Conservation (phyloP, 2,797 vertebrate genomes). For the Pseudochromis fuscus region DNA sequence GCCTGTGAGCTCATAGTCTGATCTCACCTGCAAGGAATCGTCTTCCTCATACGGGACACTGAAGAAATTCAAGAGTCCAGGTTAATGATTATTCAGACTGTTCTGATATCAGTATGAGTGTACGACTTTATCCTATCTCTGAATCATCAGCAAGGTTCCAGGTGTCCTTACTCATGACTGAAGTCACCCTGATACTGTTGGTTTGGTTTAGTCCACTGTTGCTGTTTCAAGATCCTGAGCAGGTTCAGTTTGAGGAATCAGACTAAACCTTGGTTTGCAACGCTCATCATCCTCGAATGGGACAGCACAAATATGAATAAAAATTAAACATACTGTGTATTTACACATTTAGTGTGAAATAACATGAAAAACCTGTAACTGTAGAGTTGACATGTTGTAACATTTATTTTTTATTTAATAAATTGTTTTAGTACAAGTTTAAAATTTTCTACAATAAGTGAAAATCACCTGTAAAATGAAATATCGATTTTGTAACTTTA, state of each 20-base stretch:
- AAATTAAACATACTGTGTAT: no score
- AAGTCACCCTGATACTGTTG: neutral
- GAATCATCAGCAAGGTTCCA: neutral
- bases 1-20: neutral
- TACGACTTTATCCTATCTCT: neutral
- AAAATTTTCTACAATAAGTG: no score
- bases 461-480: no score
- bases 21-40: neutral
- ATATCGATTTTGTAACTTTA: no score
- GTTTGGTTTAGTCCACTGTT: neutral
- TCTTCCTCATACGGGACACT: neutral
- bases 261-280: neutral
- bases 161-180: neutral
- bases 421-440: no score
- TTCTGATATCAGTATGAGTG: conserved; percentile 5
- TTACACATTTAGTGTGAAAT: no score
- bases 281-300: neutral
- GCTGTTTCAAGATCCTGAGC: neutral
- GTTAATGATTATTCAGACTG: neutral
- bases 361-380: no score
- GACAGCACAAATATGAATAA: neutral
- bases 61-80: neutral
- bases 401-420: no score
- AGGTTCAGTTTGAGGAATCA: neutral
- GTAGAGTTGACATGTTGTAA: no score